Evolutionary conservation across 2,113 vertebrate species (phyloP).

Genomic region (Xiphophorus couchianus): DNA sequence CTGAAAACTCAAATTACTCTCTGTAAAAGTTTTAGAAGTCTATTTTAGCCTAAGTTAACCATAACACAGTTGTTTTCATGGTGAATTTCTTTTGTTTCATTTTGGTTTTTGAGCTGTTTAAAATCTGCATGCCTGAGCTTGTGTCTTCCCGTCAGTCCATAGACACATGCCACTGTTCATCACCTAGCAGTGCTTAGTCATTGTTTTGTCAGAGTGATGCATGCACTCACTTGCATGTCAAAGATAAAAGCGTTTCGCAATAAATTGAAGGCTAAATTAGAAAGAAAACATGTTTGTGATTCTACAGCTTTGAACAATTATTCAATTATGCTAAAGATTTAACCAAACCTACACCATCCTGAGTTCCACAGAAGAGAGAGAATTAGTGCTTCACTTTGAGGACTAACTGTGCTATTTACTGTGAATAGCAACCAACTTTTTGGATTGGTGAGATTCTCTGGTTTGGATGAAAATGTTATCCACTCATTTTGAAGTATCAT

Average conservation of each 20-base stretch:
- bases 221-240: constrained; percentile 4
- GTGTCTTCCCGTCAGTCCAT: background rate
- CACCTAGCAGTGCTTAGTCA: constrained; percentile 6
- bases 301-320: constrained; percentile 10
- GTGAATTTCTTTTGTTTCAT: background rate
- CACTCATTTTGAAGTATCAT: constrained; percentile 14
- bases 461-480: constrained; percentile 55
- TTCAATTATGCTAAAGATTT: constrained; percentile 13
- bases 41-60: background rate
- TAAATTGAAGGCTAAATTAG: constrained; percentile 31
- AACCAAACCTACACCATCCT: constrained; percentile 38
- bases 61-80: background rate
- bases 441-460: constrained; percentile 23
- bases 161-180: background rate
- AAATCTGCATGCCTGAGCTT: constrained; percentile 8
- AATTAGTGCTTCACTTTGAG: constrained; percentile 34
- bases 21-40: constrained; percentile 17
- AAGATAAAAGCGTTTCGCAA: constrained; percentile 10
- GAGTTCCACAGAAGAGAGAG: constrained; percentile 43
- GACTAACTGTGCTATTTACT: constrained; percentile 45
- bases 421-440: constrained; percentile 56
- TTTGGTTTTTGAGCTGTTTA: background rate
- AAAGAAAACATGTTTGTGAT: background rate
- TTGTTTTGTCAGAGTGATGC: background rate
- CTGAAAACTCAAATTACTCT: too few relatives aligned